Percentiles rank a stretch among this genome's conserved stretches.
Evolutionary conservation across 1,140 invertebrate genomes (phyloP).

Genomic region (Drosophila pachea): DNA sequence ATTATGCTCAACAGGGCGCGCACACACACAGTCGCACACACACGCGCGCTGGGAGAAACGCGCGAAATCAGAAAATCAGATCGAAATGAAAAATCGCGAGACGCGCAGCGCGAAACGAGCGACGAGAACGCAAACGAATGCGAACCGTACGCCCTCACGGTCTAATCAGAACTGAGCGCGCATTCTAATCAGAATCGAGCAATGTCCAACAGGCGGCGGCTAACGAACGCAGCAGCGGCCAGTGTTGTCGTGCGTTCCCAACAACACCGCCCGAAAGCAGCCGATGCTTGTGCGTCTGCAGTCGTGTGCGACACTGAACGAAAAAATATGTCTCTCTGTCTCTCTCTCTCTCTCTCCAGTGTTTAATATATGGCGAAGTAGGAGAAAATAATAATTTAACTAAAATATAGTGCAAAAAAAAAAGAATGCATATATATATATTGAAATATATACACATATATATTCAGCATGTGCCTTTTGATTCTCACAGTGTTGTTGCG

Average conservation of each 20-base stretch:
- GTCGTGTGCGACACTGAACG: slow-evolving; percentile 2
- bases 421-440: background rate
- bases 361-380: no score
- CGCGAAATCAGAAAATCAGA: slow-evolving; percentile 46
- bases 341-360: no score
- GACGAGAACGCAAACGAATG: slow-evolving; percentile 27
- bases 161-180: slow-evolving; percentile 69
- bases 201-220: slow-evolving; percentile 58
- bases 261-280: slow-evolving; percentile 9
- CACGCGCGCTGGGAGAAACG: slow-evolving; percentile 37
- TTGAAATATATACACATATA: no score
- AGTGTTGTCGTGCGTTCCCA: slow-evolving; percentile 20
- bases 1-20: slow-evolving; percentile 45
- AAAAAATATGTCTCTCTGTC: background rate
- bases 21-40: slow-evolving; percentile 15
- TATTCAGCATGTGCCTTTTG: background rate
- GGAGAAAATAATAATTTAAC: no score
- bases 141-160: slow-evolving; percentile 53
- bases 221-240: slow-evolving; percentile 22
- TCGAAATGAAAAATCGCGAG: slow-evolving; percentile 29
- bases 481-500: background rate
- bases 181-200: slow-evolving; percentile 45
- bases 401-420: no score
- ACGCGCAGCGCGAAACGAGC: slow-evolving; percentile 17
- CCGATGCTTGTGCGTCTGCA: slow-evolving; percentile 6